Evolutionary conservation across 2,113 vertebrate species (phyloP), one percentile per base, ranked within the genome.

Genomic region (Calonectris borealis): DNA sequence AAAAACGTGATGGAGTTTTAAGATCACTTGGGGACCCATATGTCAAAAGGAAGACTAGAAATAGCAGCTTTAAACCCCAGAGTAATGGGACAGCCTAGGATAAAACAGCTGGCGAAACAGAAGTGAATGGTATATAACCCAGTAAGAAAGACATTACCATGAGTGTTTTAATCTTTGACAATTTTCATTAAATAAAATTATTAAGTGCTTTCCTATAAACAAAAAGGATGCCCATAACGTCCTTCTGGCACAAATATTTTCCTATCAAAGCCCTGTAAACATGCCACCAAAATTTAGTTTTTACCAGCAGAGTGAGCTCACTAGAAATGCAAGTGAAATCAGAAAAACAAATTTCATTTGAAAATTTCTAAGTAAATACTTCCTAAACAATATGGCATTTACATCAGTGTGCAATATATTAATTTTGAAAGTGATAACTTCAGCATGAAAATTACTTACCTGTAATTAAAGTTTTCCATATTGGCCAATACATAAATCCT

Each of bases 141-240:
- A 96, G 94, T 83, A 97, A 96, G 96, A 96, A 93, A 97, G 91
- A 97, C 95, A 94, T 94, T 76, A 95, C 96, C 95, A 73, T 87
- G 49, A 96, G 91, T 97, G 94, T 96, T 97, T 93, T 88, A 87
- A 96, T 94, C 93, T 96, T 93, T 44, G 83, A 97, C 93, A 94
- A 82, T 79, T 97, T 79, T 94, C 90, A 84, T 97, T 97, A 97
- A 97, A 97, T 97, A 97, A 97, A 96, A 92, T 95, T 69, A 86
- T 91, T 97, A 98, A 98, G 97, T 98, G 97, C 97, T 97, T 93
- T 97, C 93, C 89, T 96, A 97, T 95, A 97, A 97, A 97, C 91
- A 94, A 94, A 97, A 96, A 96, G 64, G 91, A 94, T 97, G 91
- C 71, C 96, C 32, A 38, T 86, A 93, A 96, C 0, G 29, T 86